Percentiles rank a stretch among this genome's conserved stretches.
These are phyloP conservation scores for Zoanthus sansibaricus DNA, from an alignment of 92 coral and sea anemone genomes.

Conservation along the genomic window DNA sequence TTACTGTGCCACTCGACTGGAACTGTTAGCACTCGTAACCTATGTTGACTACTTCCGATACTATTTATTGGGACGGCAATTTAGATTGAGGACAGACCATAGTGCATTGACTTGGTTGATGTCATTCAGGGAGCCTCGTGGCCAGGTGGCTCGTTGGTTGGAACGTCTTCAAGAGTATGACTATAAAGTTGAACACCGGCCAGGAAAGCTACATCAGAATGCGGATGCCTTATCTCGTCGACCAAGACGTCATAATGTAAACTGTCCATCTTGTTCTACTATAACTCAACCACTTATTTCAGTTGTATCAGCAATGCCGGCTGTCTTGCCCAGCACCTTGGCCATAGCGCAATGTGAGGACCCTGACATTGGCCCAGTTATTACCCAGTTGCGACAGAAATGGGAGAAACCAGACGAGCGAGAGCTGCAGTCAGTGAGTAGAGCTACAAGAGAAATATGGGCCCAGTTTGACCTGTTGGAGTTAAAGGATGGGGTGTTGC, in stretches of 20 bases:
- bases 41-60: slow-evolving; percentile 58
- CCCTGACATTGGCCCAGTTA: slow-evolving; percentile 42
- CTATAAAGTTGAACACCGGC: slow-evolving; percentile 43
- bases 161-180: too few relatives aligned
- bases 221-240: slow-evolving; percentile 58
- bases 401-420: slow-evolving; percentile 45
- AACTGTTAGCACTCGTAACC: slow-evolving; percentile 53
- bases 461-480: slow-evolving; percentile 54
- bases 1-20: slow-evolving; percentile 66
- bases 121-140: slow-evolving; percentile 46
- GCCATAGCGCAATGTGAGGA: slow-evolving; percentile 46
- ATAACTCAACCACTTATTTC: too few relatives aligned
- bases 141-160: slow-evolving; percentile 43
- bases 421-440: slow-evolving; percentile 42
- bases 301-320: neutral
- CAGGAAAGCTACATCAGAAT: slow-evolving; percentile 62
- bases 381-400: slow-evolving; percentile 7
- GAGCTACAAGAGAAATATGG: slow-evolving; percentile 36
- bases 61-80: slow-evolving; percentile 43
- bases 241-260: slow-evolving; percentile 49
- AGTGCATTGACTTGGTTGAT: slow-evolving; percentile 53
- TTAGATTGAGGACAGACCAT: slow-evolving; percentile 57
- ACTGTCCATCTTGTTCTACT: slow-evolving; percentile 50
- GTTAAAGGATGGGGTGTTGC: slow-evolving; percentile 28
- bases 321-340: slow-evolving; percentile 5